A percentile compares a stretch with the other conserved stretches of the same genome.
Conservation (phyloP, 2,888 invertebrate species). For the Eubasilissa splendida region DNA sequence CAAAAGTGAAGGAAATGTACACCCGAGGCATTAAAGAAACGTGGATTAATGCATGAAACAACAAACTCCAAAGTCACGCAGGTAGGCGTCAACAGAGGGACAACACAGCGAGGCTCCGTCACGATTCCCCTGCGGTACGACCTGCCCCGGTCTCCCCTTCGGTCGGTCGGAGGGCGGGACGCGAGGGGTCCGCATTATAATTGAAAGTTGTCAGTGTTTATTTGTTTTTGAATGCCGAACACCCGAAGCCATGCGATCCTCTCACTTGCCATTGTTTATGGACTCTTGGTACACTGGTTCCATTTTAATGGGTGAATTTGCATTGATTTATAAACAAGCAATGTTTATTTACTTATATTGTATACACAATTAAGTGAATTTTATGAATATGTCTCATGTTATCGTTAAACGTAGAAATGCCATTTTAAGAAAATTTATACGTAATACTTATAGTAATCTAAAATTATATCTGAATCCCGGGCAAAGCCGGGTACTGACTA, state of each 20-base stretch:
- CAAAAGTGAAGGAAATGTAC: not conserved
- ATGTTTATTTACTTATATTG: too few species aligned
- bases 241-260: constrained; percentile 30
- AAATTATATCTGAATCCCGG: too few species aligned
- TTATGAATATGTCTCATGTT: too few species aligned
- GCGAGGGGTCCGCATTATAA: constrained; percentile 19
- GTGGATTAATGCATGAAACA: too few species aligned
- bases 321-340: too few species aligned
- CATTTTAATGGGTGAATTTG: not conserved
- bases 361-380: too few species aligned
- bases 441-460: too few species aligned
- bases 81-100: constrained; percentile 28
- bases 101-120: constrained; percentile 28
- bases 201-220: constrained; percentile 42
- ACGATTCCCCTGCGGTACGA: constrained; percentile 36
- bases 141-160: constrained; percentile 13
- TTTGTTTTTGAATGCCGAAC: constrained; percentile 39
- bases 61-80: too few species aligned
- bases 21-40: not conserved
- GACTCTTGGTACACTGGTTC: not conserved
- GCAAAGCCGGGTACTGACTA: too few species aligned
- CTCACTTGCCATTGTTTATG: constrained; percentile 17
- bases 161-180: not conserved
- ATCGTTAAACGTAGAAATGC: too few species aligned
- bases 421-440: too few species aligned